These are phyloP conservation scores for Lutjanus erythropterus DNA, from an alignment of 2,113 vertebrate species.

Conservation along the genomic window DNA sequence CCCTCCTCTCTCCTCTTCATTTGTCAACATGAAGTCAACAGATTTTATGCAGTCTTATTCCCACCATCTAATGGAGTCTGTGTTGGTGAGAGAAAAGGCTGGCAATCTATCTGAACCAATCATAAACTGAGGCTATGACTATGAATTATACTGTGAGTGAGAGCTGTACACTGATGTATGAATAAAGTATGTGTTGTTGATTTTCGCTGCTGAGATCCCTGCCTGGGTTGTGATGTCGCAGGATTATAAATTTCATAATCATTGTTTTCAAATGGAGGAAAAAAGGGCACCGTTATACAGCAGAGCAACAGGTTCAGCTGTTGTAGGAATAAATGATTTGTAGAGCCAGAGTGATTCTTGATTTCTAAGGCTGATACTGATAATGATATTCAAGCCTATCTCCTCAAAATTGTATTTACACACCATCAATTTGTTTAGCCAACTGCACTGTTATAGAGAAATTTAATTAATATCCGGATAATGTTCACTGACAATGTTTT, in stretches of 20 bases:
- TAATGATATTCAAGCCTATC: neutral
- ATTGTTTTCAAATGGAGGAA: neutral
- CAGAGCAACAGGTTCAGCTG: constrained; percentile 5
- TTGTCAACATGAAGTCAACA: constrained; percentile 43
- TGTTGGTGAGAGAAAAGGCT: constrained; percentile 28
- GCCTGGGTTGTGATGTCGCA: neutral
- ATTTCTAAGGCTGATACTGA: neutral
- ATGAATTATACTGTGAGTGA: constrained; percentile 41
- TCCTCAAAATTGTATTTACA: neutral
- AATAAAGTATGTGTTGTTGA: constrained; percentile 17
- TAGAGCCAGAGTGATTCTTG: neutral
- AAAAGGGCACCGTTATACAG: neutral
- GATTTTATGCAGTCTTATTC: constrained; percentile 55
- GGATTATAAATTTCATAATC: neutral
- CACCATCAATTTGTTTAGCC: neutral
- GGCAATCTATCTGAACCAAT: constrained; percentile 39
- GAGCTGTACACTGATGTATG: constrained; percentile 14
- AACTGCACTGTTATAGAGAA: neutral
- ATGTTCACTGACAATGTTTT: no score
- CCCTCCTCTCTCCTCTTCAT: constrained; percentile 4
- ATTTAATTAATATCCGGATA: neutral
- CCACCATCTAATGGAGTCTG: constrained; percentile 48
- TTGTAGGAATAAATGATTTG: neutral
- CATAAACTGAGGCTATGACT: constrained; percentile 10
- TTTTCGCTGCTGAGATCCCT: neutral